These are phyloP conservation scores for Fragum whitleyi DNA, from an alignment of 2,888 invertebrate species.

Conservation along the genomic window DNA sequence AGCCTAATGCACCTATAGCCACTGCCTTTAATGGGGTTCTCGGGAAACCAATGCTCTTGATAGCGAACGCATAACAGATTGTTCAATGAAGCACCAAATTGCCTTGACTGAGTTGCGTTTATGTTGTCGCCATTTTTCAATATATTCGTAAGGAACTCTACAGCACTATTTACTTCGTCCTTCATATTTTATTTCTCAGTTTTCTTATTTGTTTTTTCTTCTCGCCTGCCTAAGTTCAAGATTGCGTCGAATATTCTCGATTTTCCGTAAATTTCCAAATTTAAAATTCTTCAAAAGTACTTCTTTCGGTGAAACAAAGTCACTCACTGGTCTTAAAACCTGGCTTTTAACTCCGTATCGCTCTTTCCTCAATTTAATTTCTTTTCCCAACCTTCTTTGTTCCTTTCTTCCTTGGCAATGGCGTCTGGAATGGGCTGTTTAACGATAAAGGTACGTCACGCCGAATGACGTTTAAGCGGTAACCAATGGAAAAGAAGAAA, in stretches of 20 bases:
- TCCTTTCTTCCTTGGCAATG: conserved; percentile 45
- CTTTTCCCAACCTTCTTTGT: conserved; percentile 40
- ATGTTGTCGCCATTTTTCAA: conserved; percentile 67
- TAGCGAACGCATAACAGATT: conserved; percentile 85
- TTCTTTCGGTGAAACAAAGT: neutral
- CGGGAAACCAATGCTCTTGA: conserved; percentile 91
- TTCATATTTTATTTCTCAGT: conserved; percentile 71
- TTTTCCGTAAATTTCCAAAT: neutral
- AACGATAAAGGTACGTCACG: conserved; percentile 64
- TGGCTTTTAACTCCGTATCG: conserved; percentile 25
- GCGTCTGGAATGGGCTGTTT: conserved; percentile 40
- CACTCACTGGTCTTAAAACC: neutral
- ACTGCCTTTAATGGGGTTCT: conserved; percentile 90
- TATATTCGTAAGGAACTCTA: conserved; percentile 77
- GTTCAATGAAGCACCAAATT: conserved; percentile 70
- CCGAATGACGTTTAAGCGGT: conserved; percentile 35
- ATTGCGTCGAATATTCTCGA: neutral
- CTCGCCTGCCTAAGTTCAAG: neutral
- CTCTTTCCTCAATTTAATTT: neutral
- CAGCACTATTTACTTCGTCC: conserved; percentile 82
- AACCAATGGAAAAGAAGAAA: conserved; percentile 51
- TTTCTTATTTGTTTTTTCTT: neutral
- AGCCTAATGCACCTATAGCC: conserved; percentile 91
- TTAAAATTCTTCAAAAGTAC: neutral
- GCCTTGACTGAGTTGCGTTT: conserved; percentile 64